Evolutionary conservation across 2,113 vertebrate species (phyloP), one percentile per base, ranked within the genome.

Genomic region (Fulmarus glacialis): DNA sequence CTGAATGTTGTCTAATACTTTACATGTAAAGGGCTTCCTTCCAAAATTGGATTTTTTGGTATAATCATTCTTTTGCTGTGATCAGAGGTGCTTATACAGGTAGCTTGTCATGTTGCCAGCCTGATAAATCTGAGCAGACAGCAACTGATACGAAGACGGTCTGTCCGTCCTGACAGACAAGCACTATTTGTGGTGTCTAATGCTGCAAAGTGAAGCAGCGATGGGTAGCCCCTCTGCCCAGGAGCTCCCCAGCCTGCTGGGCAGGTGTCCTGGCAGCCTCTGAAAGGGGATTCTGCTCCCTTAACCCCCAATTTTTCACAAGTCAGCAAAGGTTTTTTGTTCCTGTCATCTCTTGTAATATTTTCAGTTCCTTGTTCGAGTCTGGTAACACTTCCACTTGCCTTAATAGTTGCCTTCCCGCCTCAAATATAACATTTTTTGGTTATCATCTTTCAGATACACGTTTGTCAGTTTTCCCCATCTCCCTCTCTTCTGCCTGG

Each of bases 141-240:
- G 84, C 42, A 42, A 8, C 18, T 18, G 32, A 30, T 38, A 59
- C 0, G 12, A 58, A 53, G 42, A 36, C 0, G 0, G 4, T 75
- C 63, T 70, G 27, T 53, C 43, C 50, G n/a, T n/a, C 78, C 50
- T 85, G 45, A 36, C 23, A 58, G 59, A 50, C 16, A 14, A 27
- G 29, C 23, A 3, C 29, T 63, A 10, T 85, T 74, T 88, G 60
- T 1, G 2, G 32, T 71, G 47, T 48, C 15, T 52, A 47, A 66
- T 9, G 30, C 53, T 87, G 68, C 18, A n/a, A 4, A 1, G 2
- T 47, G 40, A 52, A 73, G 45, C 42, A 70, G 42, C 0, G 3
- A 16, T 5, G 9, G 38, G 34, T 27, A 56, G 34, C 36, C 27
- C 13, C 8, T 56, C 55, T 77, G n/a, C 6, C 29, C 40, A 56